phyloP scores from a whole-genome alignment of 1,140 invertebrate species.

The Asobara japonica region DNA sequence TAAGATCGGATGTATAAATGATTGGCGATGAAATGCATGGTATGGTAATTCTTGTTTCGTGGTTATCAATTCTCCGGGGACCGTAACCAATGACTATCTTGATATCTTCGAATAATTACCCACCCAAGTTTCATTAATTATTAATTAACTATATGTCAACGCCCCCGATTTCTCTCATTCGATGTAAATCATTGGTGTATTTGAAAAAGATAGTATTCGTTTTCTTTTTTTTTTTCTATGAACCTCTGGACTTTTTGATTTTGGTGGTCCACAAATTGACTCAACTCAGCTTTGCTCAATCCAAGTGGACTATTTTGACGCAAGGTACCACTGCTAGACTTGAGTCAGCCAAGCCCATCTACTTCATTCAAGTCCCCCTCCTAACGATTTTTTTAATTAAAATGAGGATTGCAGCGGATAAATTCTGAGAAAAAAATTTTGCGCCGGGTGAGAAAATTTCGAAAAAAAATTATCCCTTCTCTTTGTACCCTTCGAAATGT shows the following conservation, averaged over 20 bases:
- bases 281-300: too few relatives aligned
- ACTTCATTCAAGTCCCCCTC: too few relatives aligned
- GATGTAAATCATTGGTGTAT: neutral
- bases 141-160: slow-evolving; percentile 25
- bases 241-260: neutral
- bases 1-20: slow-evolving; percentile 6
- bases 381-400: neutral
- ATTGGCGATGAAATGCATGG: slow-evolving; percentile 5
- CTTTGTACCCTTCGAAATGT: too few relatives aligned
- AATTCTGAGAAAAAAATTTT: too few relatives aligned
- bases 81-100: neutral
- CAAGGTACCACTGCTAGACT: too few relatives aligned
- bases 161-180: neutral
- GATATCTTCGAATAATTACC: slow-evolving; percentile 7
- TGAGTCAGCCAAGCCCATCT: too few relatives aligned
- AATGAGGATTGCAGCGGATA: neutral
- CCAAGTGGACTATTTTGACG: too few relatives aligned
- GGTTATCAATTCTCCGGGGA: slow-evolving; percentile 15
- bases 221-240: neutral
- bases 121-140: neutral
- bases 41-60: slow-evolving; percentile 4
- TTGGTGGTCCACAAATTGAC: too few relatives aligned
- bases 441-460: too few relatives aligned
- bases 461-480: too few relatives aligned
- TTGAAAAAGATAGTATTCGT: neutral